Evolutionary conservation across 2,113 vertebrate species (phyloP), one percentile per base, ranked within the genome.

Genomic region (Gopherus flavomarginatus): DNA sequence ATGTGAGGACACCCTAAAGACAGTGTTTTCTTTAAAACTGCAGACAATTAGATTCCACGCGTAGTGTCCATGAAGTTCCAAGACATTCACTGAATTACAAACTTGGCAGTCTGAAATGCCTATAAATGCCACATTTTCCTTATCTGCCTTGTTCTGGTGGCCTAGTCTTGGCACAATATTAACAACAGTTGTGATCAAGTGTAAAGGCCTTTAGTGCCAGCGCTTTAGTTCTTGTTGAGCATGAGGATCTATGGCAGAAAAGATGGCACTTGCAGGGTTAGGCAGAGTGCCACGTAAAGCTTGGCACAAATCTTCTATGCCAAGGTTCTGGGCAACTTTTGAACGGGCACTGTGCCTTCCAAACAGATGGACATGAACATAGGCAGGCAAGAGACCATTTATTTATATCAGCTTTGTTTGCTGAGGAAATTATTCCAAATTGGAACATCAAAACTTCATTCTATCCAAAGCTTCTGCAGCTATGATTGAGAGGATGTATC

Each of bases 351-450:
- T 94, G 90, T 95, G 92, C 95, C 93, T 97, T 97, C 95, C 97
- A 97, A 95, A 96, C 94, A 97, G 95, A 95, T 86, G 95, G 97
- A 94, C 92, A 83, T 95, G 95, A 96, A 81, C 89, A 83, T 93
- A 96, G 95, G 97, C 97, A 97, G 96, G 95, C 94, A 97, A 98
- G 97, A 98, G 96, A 97, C 96, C 97, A 97, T 98, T 98, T 98
- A 97, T 98, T 97, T 98, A 96, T 97, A 96, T 97, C 97, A 97
- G 95, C 96, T 95, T 97, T 97, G 96, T 97, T 98, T 98, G 95
- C 96, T 90, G 95, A 98, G 97, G 95, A 97, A 97, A 98, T 94
- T 92, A 95, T 95, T 98, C 97, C 97, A 97, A 97, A 97, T 96
- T 97, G 97, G 95, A 96, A 97, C 96, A 95, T 97, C 93, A 94